phyloP scores from a whole-genome alignment of 1,140 invertebrate species.

The Mercenaria mercenaria region DNA sequence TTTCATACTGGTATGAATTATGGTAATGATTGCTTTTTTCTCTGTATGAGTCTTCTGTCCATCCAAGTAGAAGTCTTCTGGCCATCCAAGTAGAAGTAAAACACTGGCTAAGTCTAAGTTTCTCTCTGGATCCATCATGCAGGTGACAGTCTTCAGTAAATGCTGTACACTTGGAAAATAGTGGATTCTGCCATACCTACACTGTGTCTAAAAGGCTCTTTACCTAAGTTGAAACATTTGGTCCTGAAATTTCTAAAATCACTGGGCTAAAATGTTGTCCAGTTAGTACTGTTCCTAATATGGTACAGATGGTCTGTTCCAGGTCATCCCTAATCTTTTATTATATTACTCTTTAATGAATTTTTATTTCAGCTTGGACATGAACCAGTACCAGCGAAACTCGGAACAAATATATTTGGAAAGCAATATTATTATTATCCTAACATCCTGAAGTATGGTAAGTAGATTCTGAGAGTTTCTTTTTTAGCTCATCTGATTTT shows the following conservation, averaged over 20 bases:
- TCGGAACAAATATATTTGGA: background rate
- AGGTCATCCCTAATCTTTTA: too few species aligned
- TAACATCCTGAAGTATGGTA: slow-evolving; percentile 53
- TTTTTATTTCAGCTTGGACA: slow-evolving; percentile 64
- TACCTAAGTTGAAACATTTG: background rate
- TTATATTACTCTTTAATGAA: too few species aligned
- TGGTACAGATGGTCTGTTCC: too few species aligned
- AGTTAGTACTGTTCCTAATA: too few species aligned
- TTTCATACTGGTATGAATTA: background rate
- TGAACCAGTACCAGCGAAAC: slow-evolving; percentile 43
- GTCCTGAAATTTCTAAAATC: background rate
- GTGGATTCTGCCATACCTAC: background rate
- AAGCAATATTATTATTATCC: slow-evolving; percentile 45
- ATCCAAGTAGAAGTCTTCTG: background rate
- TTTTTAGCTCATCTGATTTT: too few species aligned
- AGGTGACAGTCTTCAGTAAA: background rate
- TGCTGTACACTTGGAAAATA: background rate
- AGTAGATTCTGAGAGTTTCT: background rate
- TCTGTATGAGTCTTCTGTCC: background rate
- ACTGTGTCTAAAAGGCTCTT: background rate
- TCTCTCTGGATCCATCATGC: background rate
- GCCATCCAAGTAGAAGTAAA: too few species aligned
- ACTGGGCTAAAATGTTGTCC: too few species aligned
- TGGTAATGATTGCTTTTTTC: background rate
- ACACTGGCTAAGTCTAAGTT: background rate